Evolutionary conservation across 1,140 invertebrate species (phyloP).

Genomic region (Drosophila quadrilineata): DNA sequence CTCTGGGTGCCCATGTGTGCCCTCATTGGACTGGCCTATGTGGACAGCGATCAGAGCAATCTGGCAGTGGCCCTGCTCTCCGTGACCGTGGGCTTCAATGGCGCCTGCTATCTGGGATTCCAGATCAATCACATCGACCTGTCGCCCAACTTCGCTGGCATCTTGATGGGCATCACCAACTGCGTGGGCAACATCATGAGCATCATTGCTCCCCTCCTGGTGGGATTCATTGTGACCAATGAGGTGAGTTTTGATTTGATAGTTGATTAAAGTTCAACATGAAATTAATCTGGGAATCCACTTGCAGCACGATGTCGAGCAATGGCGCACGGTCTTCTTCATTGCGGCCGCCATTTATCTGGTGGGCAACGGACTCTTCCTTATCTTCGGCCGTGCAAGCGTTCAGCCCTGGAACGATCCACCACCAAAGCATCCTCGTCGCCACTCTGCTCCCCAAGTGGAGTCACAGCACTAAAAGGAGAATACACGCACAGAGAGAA

Average conservation of each 20-base stretch:
- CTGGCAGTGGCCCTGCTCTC: conserved; percentile 85
- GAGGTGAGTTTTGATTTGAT: conserved; percentile 84
- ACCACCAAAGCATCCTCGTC: conserved; percentile 47
- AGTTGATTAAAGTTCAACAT: no score
- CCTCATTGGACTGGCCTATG: conserved; percentile 84
- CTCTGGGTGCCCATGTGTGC: conserved; percentile 85
- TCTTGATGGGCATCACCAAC: conserved; percentile 88
- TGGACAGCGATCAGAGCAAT: conserved; percentile 82
- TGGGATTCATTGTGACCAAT: conserved; percentile 85
- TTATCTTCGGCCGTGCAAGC: conserved; percentile 85
- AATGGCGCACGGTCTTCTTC: conserved; percentile 90
- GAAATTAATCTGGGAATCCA: no score
- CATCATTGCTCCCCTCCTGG: conserved; percentile 87
- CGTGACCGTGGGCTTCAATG: conserved; percentile 89
- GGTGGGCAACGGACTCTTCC: conserved; percentile 86
- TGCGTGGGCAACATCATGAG: conserved; percentile 88
- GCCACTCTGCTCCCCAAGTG: conserved; percentile 56
- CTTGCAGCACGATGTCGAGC: conserved; percentile 82
- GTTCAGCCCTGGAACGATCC: conserved; percentile 87
- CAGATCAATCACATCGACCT: conserved; percentile 89
- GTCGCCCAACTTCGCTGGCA: conserved; percentile 89
- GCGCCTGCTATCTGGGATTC: conserved; percentile 88
- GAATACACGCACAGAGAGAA: not conserved
- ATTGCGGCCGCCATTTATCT: conserved; percentile 87
- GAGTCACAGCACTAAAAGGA: conserved; percentile 66